Base-by-base conservation (phyloP, 2,797 vertebrate genomes). In the Clarias pachynema region DNA sequence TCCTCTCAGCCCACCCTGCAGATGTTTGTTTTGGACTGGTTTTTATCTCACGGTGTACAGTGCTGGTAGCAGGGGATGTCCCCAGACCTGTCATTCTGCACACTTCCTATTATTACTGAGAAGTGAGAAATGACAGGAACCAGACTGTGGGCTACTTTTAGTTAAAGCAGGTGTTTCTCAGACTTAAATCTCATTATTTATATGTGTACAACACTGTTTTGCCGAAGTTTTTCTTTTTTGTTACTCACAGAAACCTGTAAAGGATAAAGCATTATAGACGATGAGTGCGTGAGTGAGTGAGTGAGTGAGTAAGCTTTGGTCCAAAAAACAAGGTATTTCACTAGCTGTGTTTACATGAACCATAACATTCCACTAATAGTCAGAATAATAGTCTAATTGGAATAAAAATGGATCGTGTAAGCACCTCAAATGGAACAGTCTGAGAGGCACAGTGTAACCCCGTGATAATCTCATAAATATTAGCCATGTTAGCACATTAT, bases 121-220 rank as follows among this genome's bases (percentile, higher is more conserved):
- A 75, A 82, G 85, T 81, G 82, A 82, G 77, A 81, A 85, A 29
- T 86, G 84, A 70, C 57, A 84, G 73, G 79, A 87, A 81, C 75
- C 83, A 78, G 63, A 57, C n/a, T 26, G 29, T 65, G 29, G 31
- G 60, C 82, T 65, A 60, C 63, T 66, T 79, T 34, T 34, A 34
- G 40, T 78, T 22, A 66, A 9, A 53, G 2, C 4, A 53, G 62
- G 18, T 26, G 10, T 81, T 53, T 68, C 44, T 22, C n/a, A 77
- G 9, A 18, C 24, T 77, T 5, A 5, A 72, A 2, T 44, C 34
- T 10, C 53, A 31, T 62, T 8, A n/a, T 4, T 79, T 16, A n/a
- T 34, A 44, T 44, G 37, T 65, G 15, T 26, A 3, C 5, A 37
- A 31, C 34, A 37, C 10, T 63, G 75, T 12, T 53, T 49, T 18